Evolutionary conservation across 1,140 invertebrate genomes (phyloP).

Genomic region (Formica exsecta): DNA sequence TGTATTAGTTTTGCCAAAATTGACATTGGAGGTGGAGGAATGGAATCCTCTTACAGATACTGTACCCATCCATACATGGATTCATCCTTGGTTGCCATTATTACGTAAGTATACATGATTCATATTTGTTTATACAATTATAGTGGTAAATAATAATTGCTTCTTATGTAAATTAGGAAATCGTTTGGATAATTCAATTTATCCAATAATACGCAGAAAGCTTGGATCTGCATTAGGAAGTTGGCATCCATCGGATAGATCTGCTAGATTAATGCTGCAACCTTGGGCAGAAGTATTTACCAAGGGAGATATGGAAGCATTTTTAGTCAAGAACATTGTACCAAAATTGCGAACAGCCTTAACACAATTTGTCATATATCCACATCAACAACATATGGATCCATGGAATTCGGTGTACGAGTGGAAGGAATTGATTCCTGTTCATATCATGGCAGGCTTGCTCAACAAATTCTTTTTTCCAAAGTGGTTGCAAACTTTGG

Average conservation of each 20-base stretch:
- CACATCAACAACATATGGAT: conserved; percentile 93
- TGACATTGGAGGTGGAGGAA: conserved; percentile 93
- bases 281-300: conserved; percentile 97
- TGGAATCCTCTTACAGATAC: conserved; percentile 98
- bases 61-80: conserved; percentile 98
- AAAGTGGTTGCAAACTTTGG: conserved; percentile 93
- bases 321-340: conserved; percentile 95
- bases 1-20: conserved; percentile 92
- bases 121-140: conserved; percentile 18
- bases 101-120: conserved; percentile 87
- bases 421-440: conserved; percentile 93
- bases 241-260: conserved; percentile 97
- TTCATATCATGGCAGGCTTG: conserved; percentile 90
- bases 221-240: conserved; percentile 94
- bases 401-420: conserved; percentile 95
- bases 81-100: conserved; percentile 97
- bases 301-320: conserved; percentile 93
- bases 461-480: conserved; percentile 96
- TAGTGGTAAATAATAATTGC: conserved; percentile 2
- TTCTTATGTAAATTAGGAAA: conserved; percentile 81
- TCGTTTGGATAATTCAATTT: conserved; percentile 92
- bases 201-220: conserved; percentile 97
- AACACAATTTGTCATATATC: conserved; percentile 93
- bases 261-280: conserved; percentile 95
- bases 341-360: conserved; percentile 94